Base-by-base conservation (phyloP, 2,113 vertebrate species). In the Procavia capensis region DNA sequence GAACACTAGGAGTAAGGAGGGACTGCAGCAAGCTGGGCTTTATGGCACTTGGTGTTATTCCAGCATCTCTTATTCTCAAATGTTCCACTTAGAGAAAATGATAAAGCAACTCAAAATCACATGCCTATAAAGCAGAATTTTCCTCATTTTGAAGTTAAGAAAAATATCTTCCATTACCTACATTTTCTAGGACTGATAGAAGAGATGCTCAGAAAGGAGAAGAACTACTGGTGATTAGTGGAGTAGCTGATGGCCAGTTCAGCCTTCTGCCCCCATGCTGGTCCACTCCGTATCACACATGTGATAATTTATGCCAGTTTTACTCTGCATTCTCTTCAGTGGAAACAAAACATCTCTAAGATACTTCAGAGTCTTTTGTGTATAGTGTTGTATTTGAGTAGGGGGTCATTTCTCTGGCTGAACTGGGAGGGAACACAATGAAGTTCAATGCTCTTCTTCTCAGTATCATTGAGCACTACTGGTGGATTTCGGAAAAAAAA, bases 91-190 rank as follows among this genome's bases (percentile, higher is more conserved):
- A 47, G 29, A 91, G 79, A 82, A 88, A 16, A 25, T 41, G 64
- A 88, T 87, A 75, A 81, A 39, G 78, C 16, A 29, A 31, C 20
- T 68, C 11, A 70, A 75, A 68, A 45, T 54, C 5, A 29, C 31
- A 57, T 70, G n/a, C 8, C 81, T 54, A 27, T 39, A 92, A 83
- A 22, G 61, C 17, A 78, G 6, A 25, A 7, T 45, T 89, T 78
- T 82, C 5, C 31, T 80, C 20, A 66, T 79, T 85, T 88, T 25
- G 27, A 85, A 93, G 88, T 50, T 84, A 76, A 88, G 82, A 91
- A 54, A 36, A 64, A 54, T 22, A 9, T 39, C 25, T 85, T 85
- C 54, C 41, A 31, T 41, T 41, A 31, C 24, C 63, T 50, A 20
- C 45, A 22, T 45, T 7, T 66, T 25, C 36, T 66, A 79, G 29